These are phyloP conservation scores for Columba guinea DNA, from an alignment of 2,797 vertebrate species.

Conservation along the genomic window DNA sequence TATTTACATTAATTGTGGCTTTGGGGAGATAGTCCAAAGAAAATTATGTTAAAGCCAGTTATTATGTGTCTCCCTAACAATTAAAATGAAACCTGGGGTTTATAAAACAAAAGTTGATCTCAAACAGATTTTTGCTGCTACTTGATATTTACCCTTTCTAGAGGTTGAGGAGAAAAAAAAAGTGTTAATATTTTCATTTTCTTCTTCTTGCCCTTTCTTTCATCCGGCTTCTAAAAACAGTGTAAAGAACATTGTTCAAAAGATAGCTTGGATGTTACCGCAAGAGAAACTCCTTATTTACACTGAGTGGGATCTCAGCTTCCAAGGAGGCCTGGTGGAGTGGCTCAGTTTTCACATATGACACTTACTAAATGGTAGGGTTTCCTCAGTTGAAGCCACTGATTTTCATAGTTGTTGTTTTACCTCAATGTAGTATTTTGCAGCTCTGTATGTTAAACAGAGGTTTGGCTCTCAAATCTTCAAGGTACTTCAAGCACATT, in stretches of 20 bases:
- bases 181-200: no score
- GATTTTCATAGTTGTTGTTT: neutral
- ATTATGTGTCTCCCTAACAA: constrained; percentile 61
- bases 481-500: neutral
- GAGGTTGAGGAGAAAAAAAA: rapidly evolving
- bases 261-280: rapidly evolving
- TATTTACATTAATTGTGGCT: constrained; percentile 70
- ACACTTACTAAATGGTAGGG: neutral
- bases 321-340: neutral
- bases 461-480: neutral
- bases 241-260: neutral
- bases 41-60: constrained; percentile 59
- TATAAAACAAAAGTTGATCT: constrained; percentile 39
- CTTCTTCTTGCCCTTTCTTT: neutral
- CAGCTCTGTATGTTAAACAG: neutral
- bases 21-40: constrained; percentile 67
- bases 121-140: neutral
- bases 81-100: constrained; percentile 43
- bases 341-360: neutral
- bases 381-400: neutral
- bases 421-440: neutral
- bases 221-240: neutral
- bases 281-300: neutral
- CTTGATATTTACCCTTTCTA: neutral
- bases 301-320: neutral